phyloP scores from a whole-genome alignment of 1,140 invertebrate genomes.

The Aphelinus atriplicis region DNA sequence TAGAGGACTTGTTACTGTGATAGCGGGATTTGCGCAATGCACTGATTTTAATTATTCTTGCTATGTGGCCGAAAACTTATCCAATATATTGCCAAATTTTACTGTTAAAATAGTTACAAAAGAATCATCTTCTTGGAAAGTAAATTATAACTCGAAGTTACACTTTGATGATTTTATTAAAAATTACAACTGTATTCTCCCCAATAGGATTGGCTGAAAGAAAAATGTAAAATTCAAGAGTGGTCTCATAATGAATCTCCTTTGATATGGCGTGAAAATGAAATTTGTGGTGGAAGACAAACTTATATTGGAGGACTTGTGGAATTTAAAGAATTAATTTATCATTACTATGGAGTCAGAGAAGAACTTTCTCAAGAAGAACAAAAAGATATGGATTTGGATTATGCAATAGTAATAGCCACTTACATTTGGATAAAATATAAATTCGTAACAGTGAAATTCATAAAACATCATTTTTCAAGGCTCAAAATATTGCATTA shows the following conservation, averaged over 20 bases:
- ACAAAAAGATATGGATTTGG: conserved; percentile 33
- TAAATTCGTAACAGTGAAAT: neutral
- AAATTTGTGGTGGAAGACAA: conserved; percentile 11
- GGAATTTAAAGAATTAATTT: conserved; percentile 43
- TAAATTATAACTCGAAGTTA: conserved; percentile 17
- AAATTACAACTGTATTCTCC: neutral
- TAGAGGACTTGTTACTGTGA: neutral
- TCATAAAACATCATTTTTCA: conserved; percentile 7
- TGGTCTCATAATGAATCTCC: conserved; percentile 44
- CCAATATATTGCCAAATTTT: conserved; percentile 41
- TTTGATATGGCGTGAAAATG: conserved; percentile 47
- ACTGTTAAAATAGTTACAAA: conserved; percentile 36
- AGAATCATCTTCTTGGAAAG: conserved; percentile 41
- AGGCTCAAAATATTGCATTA: conserved; percentile 7
- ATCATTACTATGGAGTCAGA: conserved; percentile 42
- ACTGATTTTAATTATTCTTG: conserved; percentile 40
- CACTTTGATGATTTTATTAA: neutral
- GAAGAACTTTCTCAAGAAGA: conserved; percentile 35
- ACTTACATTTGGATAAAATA: neutral
- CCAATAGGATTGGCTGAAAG: conserved; percentile 42
- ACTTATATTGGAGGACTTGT: conserved; percentile 40
- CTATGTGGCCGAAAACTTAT: conserved; percentile 42
- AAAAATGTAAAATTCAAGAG: conserved; percentile 33
- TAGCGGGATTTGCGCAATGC: conserved; percentile 5
- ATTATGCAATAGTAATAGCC: conserved; percentile 37